phyloP scores from a whole-genome alignment of 2,888 invertebrate genomes.

The Rotaria magnacalcarata region DNA sequence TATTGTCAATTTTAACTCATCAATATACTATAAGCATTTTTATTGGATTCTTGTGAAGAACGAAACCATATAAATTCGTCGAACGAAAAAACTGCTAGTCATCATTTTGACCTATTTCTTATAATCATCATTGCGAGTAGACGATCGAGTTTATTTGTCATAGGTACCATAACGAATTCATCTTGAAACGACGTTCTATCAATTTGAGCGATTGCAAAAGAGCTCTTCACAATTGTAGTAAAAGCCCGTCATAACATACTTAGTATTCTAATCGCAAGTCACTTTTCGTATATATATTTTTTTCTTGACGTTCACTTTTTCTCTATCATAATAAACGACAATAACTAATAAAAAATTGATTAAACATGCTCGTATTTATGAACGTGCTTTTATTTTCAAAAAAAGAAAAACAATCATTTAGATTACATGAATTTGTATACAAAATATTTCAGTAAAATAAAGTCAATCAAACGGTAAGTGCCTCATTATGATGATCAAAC shows the following conservation, averaged over 20 bases:
- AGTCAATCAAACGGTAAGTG: conserved; percentile 20
- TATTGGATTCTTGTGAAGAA: too few relatives aligned
- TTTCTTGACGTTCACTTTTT: too few relatives aligned
- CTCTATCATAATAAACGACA: too few relatives aligned
- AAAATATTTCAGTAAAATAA: not conserved
- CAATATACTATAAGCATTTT: too few relatives aligned
- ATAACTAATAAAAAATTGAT: not conserved
- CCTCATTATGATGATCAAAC: conserved; percentile 20
- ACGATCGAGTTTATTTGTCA: too few relatives aligned
- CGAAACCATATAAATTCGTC: too few relatives aligned
- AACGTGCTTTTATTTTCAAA: not conserved
- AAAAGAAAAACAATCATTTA: not conserved
- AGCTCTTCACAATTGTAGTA: not conserved
- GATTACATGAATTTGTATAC: not conserved
- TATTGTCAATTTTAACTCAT: too few relatives aligned
- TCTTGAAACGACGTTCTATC: not conserved
- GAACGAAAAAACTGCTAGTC: too few relatives aligned
- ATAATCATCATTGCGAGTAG: not conserved
- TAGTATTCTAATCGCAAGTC: too few relatives aligned
- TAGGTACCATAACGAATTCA: not conserved
- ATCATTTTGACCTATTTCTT: not conserved
- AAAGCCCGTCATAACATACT: not conserved
- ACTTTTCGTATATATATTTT: too few relatives aligned
- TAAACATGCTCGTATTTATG: not conserved
- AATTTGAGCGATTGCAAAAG: not conserved